Evolutionary conservation across 53 echinoderm and acorn worm species (phyloP).

Genomic region (Temnopleurus reevesii): DNA sequence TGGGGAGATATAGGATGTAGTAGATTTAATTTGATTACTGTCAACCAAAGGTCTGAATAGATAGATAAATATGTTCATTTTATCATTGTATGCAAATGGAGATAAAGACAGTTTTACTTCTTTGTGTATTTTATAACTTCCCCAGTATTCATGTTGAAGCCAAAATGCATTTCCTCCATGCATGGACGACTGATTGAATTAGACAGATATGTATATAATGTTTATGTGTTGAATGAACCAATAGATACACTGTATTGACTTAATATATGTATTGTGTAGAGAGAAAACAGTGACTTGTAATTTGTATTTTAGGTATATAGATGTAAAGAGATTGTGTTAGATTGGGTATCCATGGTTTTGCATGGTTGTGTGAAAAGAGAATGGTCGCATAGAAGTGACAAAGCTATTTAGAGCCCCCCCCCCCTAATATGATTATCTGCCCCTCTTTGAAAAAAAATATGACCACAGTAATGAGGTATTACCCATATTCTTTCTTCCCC

Average conservation of each 20-base stretch:
- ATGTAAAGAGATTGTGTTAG: not conserved
- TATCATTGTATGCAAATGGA: conserved; percentile 45
- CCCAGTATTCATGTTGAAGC: not conserved
- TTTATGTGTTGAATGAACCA: not conserved
- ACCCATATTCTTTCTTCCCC: too few relatives aligned
- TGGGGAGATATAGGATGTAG: not conserved
- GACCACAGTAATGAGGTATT: too few relatives aligned
- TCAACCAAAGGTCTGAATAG: not conserved
- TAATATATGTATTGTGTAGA: not conserved
- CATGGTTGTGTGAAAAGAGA: not conserved
- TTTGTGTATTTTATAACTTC: conserved; percentile 35
- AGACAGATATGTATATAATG: not conserved
- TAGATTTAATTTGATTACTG: not conserved
- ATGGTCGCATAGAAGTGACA: not conserved
- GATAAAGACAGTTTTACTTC: conserved; percentile 18
- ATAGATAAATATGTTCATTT: conserved; percentile 13
- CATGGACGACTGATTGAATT: conserved; percentile 15
- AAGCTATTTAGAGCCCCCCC: too few relatives aligned
- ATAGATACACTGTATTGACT: too few relatives aligned
- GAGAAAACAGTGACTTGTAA: too few relatives aligned
- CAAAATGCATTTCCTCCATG: conserved; percentile 1
- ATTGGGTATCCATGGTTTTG: not conserved
- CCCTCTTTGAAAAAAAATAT: too few relatives aligned
- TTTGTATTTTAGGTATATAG: not conserved
- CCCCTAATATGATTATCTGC: too few relatives aligned